These are phyloP conservation scores for Drosophila incognita DNA, from an alignment of 2,888 invertebrate species.

Conservation along the genomic window DNA sequence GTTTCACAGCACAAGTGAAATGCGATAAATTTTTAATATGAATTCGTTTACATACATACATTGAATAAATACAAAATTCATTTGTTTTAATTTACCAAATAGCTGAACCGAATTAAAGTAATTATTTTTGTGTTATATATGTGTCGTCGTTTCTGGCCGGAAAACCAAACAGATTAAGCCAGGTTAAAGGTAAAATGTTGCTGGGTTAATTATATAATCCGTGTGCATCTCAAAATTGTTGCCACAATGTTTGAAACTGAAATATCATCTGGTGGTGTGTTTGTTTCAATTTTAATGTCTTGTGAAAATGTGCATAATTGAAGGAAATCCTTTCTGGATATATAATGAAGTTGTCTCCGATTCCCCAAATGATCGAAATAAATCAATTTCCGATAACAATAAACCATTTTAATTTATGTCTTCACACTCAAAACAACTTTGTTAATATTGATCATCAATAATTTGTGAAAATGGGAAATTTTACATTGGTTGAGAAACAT, in stretches of 20 bases:
- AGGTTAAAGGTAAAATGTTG: slow-evolving; percentile 30
- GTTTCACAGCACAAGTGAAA: slow-evolving; percentile 42
- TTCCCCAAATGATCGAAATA: neutral
- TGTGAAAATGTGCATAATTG: neutral
- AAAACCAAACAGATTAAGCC: slow-evolving; percentile 39
- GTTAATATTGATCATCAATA: neutral
- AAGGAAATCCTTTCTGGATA: neutral
- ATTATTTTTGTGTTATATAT: slow-evolving; percentile 25
- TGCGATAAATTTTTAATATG: slow-evolving; percentile 62
- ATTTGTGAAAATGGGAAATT: neutral
- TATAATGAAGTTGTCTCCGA: neutral
- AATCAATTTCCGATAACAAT: neutral
- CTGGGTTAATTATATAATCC: slow-evolving; percentile 2
- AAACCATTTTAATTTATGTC: neutral
- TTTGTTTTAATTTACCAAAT: slow-evolving; percentile 60
- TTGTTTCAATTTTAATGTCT: neutral
- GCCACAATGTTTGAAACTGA: neutral
- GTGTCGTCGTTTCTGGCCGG: neutral
- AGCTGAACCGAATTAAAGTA: slow-evolving; percentile 23
- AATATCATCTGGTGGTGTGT: neutral
- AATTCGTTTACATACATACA: slow-evolving; percentile 33
- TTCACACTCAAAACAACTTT: neutral
- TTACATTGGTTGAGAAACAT: neutral
- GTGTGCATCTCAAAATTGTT: neutral
- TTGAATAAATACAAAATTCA: slow-evolving; percentile 41